Evolutionary conservation across 2,888 invertebrate species (phyloP).

Genomic region (Zaprionus obscuricornis): DNA sequence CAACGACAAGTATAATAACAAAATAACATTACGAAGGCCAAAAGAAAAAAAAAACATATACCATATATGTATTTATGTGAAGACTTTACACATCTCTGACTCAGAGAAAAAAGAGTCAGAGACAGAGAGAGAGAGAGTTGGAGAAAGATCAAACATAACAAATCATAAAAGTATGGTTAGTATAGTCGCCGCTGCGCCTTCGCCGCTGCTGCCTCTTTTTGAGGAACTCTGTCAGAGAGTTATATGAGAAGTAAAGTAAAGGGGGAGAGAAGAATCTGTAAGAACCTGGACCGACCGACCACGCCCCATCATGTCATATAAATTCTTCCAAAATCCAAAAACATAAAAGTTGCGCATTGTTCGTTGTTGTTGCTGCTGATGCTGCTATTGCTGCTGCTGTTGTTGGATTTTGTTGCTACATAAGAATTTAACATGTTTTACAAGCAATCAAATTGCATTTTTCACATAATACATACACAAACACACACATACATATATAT

Average conservation of each 20-base stretch:
- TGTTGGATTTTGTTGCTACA: conserved; percentile 49
- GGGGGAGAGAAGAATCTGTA: no score
- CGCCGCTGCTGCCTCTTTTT: not conserved
- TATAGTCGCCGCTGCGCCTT: no score
- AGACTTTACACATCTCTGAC: conserved; percentile 33
- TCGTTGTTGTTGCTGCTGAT: no score
- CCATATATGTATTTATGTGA: conserved; percentile 10
- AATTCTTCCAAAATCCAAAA: conserved; percentile 59
- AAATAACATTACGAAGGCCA: conserved; percentile 26
- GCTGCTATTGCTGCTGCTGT: conserved; percentile 3
- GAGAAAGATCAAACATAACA: conserved; percentile 52
- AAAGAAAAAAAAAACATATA: conserved; percentile 13
- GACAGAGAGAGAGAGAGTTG: no score
- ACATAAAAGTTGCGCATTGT: conserved; percentile 54
- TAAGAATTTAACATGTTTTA: conserved; percentile 78
- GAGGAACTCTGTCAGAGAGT: not conserved
- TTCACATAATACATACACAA: conserved; percentile 73
- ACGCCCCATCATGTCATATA: conserved; percentile 64
- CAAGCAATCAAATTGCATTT: conserved; percentile 82
- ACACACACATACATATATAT: not conserved
- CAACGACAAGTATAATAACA: no score
- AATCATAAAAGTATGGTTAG: conserved; percentile 55
- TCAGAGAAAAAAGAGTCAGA: conserved; percentile 22
- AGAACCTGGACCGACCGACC: conserved; percentile 44
- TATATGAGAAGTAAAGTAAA: no score